A percentile compares a stretch with the other conserved stretches of the same genome.
Conservation (phyloP, 1,140 invertebrate genomes). For the Bombus breviceps region DNA sequence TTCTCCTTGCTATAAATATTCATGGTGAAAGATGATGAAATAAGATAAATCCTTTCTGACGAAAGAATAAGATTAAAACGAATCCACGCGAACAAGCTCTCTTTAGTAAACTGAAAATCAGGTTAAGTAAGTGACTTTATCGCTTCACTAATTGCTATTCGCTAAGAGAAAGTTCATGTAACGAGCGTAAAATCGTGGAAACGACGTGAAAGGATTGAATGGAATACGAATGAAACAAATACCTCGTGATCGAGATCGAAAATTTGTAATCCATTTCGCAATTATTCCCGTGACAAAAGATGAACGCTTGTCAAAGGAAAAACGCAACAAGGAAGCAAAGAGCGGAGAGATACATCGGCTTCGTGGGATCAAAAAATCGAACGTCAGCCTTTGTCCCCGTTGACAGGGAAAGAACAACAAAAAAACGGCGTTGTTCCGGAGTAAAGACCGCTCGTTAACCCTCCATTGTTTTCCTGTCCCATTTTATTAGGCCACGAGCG, state of each 20-base stretch:
- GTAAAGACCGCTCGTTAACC: slow-evolving; percentile 7
- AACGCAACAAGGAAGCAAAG: not conserved
- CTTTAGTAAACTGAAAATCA: not conserved
- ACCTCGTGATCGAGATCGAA: not conserved
- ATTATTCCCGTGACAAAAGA: not conserved
- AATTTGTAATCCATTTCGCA: not conserved
- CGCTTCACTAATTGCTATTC: too few species aligned
- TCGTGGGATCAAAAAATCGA: not conserved
- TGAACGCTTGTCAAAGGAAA: not conserved
- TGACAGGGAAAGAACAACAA: not conserved
- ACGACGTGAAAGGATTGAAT: not conserved
- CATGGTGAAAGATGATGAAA: too few species aligned
- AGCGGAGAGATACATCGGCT: not conserved
- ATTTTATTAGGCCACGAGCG: not conserved
- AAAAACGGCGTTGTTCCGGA: not conserved
- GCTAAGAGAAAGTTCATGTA: not conserved
- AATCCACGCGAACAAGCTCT: not conserved
- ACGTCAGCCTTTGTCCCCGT: not conserved
- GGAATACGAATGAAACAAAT: not conserved
- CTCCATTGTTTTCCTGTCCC: not conserved
- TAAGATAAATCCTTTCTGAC: not conserved
- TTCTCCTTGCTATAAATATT: not conserved
- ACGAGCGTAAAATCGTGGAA: not conserved
- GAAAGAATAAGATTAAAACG: not conserved
- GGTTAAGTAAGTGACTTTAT: too few species aligned